Conservation (phyloP, 1,140 invertebrate species). For the Platorchestia sp. region DNA sequence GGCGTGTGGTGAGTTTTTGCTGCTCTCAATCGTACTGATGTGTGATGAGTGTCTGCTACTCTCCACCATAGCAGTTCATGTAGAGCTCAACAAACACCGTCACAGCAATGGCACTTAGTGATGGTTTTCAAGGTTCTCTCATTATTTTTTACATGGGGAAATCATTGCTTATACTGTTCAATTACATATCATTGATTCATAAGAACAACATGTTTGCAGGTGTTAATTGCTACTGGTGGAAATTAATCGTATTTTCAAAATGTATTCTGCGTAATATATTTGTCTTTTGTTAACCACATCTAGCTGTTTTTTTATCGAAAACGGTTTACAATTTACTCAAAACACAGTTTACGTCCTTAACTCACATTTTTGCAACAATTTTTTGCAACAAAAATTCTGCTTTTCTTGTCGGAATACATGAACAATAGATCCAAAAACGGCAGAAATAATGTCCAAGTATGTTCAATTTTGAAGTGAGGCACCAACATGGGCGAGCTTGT, state of each 20-base stretch:
- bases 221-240: too few species aligned
- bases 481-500: neutral
- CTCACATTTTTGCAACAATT: neutral
- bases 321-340: neutral
- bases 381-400: neutral
- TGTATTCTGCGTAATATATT: too few species aligned
- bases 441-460: neutral
- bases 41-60: too few species aligned
- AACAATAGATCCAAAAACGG: neutral
- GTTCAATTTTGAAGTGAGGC: neutral
- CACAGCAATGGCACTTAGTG: too few species aligned
- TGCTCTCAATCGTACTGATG: conserved; percentile 67
- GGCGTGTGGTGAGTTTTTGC: conserved; percentile 73
- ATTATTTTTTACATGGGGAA: too few species aligned
- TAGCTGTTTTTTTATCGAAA: neutral
- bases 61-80: too few species aligned
- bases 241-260: too few species aligned
- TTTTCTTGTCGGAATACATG: neutral
- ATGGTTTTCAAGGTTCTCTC: too few species aligned
- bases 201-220: too few species aligned
- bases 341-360: neutral
- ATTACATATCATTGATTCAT: too few species aligned
- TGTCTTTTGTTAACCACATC: neutral
- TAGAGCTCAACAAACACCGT: too few species aligned
- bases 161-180: too few species aligned